phyloP scores from a whole-genome alignment of 2,113 vertebrate species.

The Tringa solitaria region DNA sequence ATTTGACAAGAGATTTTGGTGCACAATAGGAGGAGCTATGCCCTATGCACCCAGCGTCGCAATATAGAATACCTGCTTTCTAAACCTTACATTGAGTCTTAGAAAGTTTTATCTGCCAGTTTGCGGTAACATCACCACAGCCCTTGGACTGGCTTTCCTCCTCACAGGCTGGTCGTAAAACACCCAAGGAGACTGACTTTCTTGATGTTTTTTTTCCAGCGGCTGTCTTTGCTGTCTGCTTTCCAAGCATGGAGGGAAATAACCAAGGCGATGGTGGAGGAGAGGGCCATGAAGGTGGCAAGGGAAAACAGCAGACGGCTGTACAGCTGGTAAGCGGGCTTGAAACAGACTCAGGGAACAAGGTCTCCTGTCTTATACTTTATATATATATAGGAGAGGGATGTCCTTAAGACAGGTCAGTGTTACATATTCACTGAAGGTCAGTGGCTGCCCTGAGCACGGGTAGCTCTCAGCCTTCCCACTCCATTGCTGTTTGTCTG shows the following conservation, averaged over 20 bases:
- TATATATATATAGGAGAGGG: background rate
- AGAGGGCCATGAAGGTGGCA: background rate
- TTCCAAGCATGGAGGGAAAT: background rate
- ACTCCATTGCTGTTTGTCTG: background rate
- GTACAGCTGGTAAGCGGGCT: background rate
- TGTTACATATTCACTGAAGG: background rate
- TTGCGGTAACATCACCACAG: background rate
- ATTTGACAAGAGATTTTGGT: no score
- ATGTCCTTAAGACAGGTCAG: background rate
- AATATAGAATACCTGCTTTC: no score
- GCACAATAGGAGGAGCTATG: no score
- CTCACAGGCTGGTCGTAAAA: background rate
- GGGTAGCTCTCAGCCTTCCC: background rate
- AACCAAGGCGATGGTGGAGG: background rate
- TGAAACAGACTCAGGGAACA: background rate
- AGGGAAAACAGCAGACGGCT: background rate
- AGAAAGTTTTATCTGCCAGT: no score
- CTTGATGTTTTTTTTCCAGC: background rate
- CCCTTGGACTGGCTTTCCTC: background rate
- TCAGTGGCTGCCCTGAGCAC: background rate
- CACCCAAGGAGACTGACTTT: background rate
- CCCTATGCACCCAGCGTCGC: no score
- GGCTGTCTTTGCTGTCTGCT: background rate
- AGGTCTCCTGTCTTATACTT: background rate
- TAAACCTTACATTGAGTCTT: no score